Evolutionary conservation across 1,140 invertebrate species (phyloP).

Genomic region (Cherax quadricarinatus): DNA sequence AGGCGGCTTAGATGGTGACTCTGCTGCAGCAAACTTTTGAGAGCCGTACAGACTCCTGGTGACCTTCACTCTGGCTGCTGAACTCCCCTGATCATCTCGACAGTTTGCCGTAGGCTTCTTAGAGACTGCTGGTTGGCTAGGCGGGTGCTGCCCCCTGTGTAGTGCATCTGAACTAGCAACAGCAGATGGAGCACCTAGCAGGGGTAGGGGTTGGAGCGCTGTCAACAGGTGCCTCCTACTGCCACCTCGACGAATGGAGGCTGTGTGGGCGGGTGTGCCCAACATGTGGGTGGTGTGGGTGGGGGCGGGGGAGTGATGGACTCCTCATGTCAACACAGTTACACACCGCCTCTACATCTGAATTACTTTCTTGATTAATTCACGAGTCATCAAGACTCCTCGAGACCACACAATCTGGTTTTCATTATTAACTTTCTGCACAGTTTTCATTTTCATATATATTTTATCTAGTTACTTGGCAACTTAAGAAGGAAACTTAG

Average conservation of each 20-base stretch:
- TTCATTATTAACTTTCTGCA: background rate
- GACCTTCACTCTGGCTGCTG: background rate
- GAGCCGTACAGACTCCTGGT: background rate
- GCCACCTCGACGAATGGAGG: conserved; percentile 56
- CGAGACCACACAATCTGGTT: too few species aligned
- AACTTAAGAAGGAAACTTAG: too few species aligned
- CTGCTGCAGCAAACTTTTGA: background rate
- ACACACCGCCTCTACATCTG: background rate
- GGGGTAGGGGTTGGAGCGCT: conserved; percentile 20
- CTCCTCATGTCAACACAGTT: conserved; percentile 27
- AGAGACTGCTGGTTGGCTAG: background rate
- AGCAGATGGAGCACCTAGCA: background rate
- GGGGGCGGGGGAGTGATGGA: background rate
- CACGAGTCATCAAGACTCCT: background rate
- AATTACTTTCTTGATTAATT: background rate
- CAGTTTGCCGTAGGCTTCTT: background rate
- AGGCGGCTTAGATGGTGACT: conserved; percentile 24
- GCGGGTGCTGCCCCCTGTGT: background rate
- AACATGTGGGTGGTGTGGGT: conserved; percentile 44
- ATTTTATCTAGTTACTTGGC: too few species aligned
- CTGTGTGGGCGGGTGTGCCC: conserved; percentile 35
- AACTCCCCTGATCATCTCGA: background rate
- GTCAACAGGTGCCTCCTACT: conserved; percentile 52
- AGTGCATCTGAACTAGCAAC: too few species aligned
- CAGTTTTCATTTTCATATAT: too few species aligned